A percentile compares a stretch with the other conserved stretches of the same genome.
These are phyloP conservation scores for Zonotrichia leucophrys DNA, from an alignment of 2,113 vertebrate species.

Conservation along the genomic window DNA sequence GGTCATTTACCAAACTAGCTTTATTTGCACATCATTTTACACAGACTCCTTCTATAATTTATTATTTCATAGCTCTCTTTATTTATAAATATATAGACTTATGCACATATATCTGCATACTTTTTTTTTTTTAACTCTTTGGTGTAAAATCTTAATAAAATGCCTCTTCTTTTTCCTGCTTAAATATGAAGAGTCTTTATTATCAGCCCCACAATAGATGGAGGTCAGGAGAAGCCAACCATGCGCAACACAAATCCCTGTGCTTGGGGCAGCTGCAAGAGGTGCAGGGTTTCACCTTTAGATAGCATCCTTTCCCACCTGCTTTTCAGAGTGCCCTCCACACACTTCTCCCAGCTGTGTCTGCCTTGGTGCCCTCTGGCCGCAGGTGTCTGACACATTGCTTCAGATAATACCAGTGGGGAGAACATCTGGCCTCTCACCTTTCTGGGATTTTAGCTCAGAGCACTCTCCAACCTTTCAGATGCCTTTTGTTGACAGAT, in stretches of 20 bases:
- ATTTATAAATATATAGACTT: not conserved
- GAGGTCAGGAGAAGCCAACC: not conserved
- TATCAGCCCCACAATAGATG: not conserved
- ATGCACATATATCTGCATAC: not conserved
- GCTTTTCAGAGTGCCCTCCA: not conserved
- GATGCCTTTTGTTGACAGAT: not conserved
- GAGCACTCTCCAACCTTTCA: not conserved
- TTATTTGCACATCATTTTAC: not conserved
- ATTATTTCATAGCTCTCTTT: not conserved
- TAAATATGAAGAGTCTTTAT: not conserved
- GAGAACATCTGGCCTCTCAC: not conserved
- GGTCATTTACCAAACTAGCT: not conserved
- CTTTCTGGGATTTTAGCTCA: not conserved
- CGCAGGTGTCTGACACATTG: not conserved
- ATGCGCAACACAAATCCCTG: not conserved
- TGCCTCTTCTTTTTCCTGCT: not conserved
- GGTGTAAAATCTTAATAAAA: not conserved
- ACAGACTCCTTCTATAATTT: not conserved
- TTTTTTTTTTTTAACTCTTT: not conserved
- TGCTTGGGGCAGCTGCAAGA: not conserved
- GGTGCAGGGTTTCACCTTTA: not conserved
- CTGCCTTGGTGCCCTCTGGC: not conserved
- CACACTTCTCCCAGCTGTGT: accelerated
- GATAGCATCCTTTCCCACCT: not conserved
- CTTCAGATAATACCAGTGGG: not conserved